Conservation (phyloP, 2,113 vertebrate species). For the Anguilla rostrata region DNA sequence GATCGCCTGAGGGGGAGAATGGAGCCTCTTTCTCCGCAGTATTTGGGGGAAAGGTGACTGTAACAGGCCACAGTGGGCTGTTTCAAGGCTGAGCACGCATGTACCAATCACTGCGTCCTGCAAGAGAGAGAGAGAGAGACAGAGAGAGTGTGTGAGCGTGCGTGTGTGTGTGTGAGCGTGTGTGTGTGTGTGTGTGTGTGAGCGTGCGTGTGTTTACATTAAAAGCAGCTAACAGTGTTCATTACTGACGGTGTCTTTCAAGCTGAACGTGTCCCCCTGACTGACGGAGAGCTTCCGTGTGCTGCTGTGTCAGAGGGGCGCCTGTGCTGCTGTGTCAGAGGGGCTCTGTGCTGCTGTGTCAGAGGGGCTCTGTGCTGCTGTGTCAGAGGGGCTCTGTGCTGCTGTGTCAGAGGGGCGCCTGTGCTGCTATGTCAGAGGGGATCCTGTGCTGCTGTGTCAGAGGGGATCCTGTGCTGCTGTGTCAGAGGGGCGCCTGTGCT, state of each 20-base stretch:
- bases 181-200: slow-evolving; percentile 6
- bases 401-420: too few relatives aligned
- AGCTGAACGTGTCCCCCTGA: too few relatives aligned
- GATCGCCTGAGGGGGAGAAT: neutral
- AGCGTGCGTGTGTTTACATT: neutral
- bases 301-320: too few relatives aligned
- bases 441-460: too few relatives aligned
- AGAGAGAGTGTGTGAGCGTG: neutral
- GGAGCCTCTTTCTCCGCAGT: neutral
- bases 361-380: neutral
- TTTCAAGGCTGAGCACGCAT: neutral
- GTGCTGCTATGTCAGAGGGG: too few relatives aligned
- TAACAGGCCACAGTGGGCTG: neutral
- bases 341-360: neutral
- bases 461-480: too few relatives aligned
- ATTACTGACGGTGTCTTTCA: too few relatives aligned
- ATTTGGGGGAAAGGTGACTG: slow-evolving; percentile 1
- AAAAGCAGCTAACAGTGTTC: too few relatives aligned
- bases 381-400: too few relatives aligned
- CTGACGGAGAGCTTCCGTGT: too few relatives aligned
- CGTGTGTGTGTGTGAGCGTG: neutral
- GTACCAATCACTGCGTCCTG: neutral
- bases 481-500: too few relatives aligned
- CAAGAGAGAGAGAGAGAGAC: neutral
- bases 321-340: too few relatives aligned